Evolutionary conservation across 2,113 vertebrate species (phyloP).

Genomic region (Suncus etruscus): DNA sequence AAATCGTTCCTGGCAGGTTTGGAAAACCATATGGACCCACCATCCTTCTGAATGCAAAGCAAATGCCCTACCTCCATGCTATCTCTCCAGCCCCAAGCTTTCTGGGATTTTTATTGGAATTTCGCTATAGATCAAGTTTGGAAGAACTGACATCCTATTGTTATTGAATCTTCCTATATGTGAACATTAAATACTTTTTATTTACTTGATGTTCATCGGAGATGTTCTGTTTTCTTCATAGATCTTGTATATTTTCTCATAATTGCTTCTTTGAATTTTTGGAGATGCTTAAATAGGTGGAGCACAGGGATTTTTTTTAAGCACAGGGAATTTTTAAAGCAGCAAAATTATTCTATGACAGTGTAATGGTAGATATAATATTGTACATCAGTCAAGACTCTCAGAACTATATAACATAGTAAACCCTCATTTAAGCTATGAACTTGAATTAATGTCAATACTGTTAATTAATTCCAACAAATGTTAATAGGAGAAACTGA

Average conservation of each 20-base stretch:
- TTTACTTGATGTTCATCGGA: constrained; percentile 5
- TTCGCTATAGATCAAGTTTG: constrained; percentile 5
- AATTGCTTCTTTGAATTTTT: neutral
- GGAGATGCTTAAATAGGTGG: constrained; percentile 6
- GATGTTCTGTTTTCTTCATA: constrained; percentile 36
- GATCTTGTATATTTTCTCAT: constrained; percentile 26
- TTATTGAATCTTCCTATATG: neutral
- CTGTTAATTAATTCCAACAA: constrained; percentile 4
- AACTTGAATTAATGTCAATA: constrained; percentile 11
- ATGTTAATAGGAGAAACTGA: constrained; percentile 42
- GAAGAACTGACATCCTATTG: constrained; percentile 46
- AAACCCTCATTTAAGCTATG: neutral
- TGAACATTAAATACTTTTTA: neutral
- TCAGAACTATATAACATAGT: neutral
- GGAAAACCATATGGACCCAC: no score
- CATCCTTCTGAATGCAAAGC: no score
- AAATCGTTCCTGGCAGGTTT: no score
- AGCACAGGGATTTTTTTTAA: constrained; percentile 1
- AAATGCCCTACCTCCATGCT: no score
- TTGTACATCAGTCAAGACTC: constrained; percentile 31
- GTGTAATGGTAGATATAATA: neutral
- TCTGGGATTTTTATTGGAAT: constrained; percentile 20
- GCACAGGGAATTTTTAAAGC: constrained; percentile 5
- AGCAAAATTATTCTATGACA: neutral
- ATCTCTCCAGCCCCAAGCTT: neutral